Percentiles rank a stretch among this genome's conserved stretches.
Evolutionary conservation across 1,140 invertebrate genomes (phyloP).

Genomic region (Trypoxylus dichotomus): DNA sequence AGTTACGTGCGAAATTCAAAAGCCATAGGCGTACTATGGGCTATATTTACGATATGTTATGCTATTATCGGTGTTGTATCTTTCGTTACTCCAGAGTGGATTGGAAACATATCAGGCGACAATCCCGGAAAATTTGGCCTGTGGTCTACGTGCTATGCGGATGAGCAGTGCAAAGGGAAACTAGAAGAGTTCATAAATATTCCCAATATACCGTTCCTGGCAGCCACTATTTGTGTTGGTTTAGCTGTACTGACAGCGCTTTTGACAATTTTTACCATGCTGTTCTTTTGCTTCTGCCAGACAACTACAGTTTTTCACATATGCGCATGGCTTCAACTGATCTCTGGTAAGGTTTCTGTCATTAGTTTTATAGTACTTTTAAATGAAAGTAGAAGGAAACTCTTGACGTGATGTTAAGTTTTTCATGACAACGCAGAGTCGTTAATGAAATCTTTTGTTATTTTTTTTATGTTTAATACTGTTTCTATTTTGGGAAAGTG

Average conservation of each 20-base stretch:
- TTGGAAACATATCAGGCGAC: conserved; percentile 78
- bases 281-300: conserved; percentile 93
- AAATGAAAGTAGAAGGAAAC: not conserved
- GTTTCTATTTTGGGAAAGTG: no score
- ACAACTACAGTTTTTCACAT: conserved; percentile 92
- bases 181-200: conserved; percentile 84
- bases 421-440: no score
- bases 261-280: conserved; percentile 82
- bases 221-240: conserved; percentile 86
- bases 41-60: conserved; percentile 94
- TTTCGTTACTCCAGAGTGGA: conserved; percentile 96
- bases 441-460: no score
- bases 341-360: conserved; percentile 72
- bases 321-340: conserved; percentile 90
- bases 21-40: conserved; percentile 96
- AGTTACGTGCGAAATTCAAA: conserved; percentile 95
- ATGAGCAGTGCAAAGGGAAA: conserved; percentile 71
- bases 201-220: conserved; percentile 75
- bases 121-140: conserved; percentile 89
- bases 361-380: not conserved
- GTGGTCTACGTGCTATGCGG: conserved; percentile 83
- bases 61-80: conserved; percentile 93
- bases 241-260: conserved; percentile 82
- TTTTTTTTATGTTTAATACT: no score
- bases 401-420: no score